Base-by-base conservation (phyloP, 2,797 vertebrate species). In the Coregonus ussuriensis region DNA sequence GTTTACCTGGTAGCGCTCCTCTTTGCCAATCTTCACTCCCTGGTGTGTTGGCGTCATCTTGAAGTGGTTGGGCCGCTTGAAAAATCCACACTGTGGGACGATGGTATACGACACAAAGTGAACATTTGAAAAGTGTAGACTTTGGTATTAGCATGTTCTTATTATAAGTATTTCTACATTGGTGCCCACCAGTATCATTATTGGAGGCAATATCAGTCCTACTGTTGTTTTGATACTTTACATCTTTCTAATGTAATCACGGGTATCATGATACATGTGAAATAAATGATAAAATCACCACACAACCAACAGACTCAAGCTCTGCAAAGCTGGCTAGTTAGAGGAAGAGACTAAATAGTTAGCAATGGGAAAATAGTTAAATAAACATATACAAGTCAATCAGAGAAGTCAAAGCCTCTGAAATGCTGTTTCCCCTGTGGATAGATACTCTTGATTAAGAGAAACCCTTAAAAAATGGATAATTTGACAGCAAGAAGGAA, bases 1-100 rank as follows among this genome's bases (percentile, higher is more conserved):
- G 13, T 91, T 83, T 29, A 95, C 87, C 4, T 78, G 89, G 75
- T 93, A 91, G 63, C 93, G 93, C 73, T 95, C 94, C 81, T 95
- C 93, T 88, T 94, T 95, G 73, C 88, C 91, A 86, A 96, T 88
- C 78, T 95, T 94, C 83, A 95, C 95, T 0, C 95, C 95, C 2
- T 96, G 95, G 91, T 97, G 94, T 84, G 96, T 95, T 59, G 90
- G 92, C 92, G 95, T 94, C 81, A 94, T 90, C 16, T 88, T 91
- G 89, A 95, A 95, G 76, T 94, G 93, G 80, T 21, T 87, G 13
- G 85, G 91, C 87, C 95, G 88, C 86, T 91, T 91, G 82, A 98
- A 98, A 88, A 98, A 98, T 67, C 96, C 94, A 54, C 94, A 96
- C 97, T 98, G 91, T 0, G 51, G 47, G 16, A 66, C 77, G 25